A percentile compares a stretch with the other conserved stretches of the same genome.
Evolutionary conservation across 2,113 vertebrate genomes (phyloP).

Genomic region (Microtus montanus): DNA sequence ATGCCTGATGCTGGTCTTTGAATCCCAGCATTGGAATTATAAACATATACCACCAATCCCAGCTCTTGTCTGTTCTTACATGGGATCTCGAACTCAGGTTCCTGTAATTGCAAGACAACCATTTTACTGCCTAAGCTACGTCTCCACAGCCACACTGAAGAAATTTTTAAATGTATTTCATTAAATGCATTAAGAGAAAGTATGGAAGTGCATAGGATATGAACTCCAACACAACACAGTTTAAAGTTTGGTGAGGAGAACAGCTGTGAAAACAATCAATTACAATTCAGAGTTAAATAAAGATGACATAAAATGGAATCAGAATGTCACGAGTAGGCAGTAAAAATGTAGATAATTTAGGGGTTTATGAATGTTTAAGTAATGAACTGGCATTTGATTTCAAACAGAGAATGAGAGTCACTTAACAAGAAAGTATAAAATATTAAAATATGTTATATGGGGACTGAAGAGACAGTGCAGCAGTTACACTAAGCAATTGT

Average conservation of each 20-base stretch:
- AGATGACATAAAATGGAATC: neutral
- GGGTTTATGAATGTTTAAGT: constrained; percentile 11
- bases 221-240: neutral
- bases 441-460: neutral
- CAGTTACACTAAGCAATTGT: neutral
- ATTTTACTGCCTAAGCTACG: neutral
- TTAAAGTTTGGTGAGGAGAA: constrained; percentile 18
- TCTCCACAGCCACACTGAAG: neutral
- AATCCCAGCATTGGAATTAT: neutral
- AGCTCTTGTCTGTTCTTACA: neutral
- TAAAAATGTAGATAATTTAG: constrained; percentile 34
- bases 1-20: too few relatives aligned
- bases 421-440: constrained; percentile 1
- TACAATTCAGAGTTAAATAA: constrained; percentile 35
- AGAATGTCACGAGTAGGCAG: neutral
- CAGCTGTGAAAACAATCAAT: constrained; percentile 33
- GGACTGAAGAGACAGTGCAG: neutral
- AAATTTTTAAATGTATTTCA: neutral
- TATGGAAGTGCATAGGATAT: neutral
- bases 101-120: neutral
- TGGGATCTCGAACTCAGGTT: neutral
- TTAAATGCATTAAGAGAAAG: neutral
- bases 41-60: neutral
- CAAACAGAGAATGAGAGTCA: constrained; percentile 32
- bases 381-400: constrained; percentile 33